Percentiles rank a stretch among this genome's conserved stretches.
phyloP scores from a whole-genome alignment of 2,113 vertebrate species.

The Esox niger region DNA sequence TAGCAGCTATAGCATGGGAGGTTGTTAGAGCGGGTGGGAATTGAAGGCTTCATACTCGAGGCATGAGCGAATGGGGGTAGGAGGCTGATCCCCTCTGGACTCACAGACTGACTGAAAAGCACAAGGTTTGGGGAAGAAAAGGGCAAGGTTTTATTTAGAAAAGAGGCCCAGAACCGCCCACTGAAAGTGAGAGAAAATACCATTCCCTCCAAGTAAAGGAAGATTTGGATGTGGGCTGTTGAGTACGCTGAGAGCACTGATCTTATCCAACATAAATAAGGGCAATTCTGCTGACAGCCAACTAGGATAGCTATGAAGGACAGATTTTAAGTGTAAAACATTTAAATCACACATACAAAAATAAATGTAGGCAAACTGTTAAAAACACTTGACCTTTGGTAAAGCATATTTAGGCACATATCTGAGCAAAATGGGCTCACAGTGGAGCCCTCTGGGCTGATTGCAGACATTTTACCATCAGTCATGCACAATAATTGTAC shows the following conservation, averaged over 20 bases:
- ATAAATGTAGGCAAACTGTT: too few relatives aligned
- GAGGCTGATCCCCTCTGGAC: constrained; percentile 40
- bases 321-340: too few relatives aligned
- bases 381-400: too few relatives aligned
- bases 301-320: constrained; percentile 6
- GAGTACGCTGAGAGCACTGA: constrained; percentile 17
- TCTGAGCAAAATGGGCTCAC: background rate
- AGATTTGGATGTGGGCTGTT: constrained; percentile 17
- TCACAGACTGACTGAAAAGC: constrained; percentile 4
- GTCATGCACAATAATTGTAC: constrained; percentile 19
- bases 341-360: too few relatives aligned
- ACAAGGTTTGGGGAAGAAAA: constrained; percentile 36
- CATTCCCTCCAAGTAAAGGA: constrained; percentile 1
- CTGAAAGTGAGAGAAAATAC: constrained; percentile 30
- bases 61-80: constrained; percentile 40
- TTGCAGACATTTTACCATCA: background rate
- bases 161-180: constrained; percentile 5
- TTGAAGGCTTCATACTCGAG: constrained; percentile 11
- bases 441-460: background rate
- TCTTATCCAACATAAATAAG: constrained; percentile 35
- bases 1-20: constrained; percentile 56
- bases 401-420: too few relatives aligned
- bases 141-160: constrained; percentile 56
- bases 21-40: constrained; percentile 45
- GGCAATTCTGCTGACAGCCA: constrained; percentile 16